Conservation (phyloP, 2,113 vertebrate species). For the Mastomys natalensis region DNA sequence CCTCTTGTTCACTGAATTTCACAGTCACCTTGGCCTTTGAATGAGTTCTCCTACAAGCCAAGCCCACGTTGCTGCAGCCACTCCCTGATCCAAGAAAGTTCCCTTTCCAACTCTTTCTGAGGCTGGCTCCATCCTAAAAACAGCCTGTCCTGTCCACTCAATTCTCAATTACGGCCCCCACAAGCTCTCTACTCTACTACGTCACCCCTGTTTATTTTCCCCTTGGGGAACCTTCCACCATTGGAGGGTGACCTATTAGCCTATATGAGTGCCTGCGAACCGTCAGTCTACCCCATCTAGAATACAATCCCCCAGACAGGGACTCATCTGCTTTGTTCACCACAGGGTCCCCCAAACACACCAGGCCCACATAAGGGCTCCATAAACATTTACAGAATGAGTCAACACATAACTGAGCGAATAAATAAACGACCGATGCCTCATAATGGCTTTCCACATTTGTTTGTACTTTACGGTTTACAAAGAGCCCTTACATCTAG, state of each 20-base stretch:
- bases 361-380: background rate
- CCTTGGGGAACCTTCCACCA: background rate
- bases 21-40: background rate
- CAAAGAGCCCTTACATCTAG: background rate
- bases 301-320: background rate
- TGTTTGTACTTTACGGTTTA: constrained; percentile 25
- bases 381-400: constrained; percentile 38
- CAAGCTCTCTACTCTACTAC: accelerated
- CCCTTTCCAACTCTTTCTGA: background rate
- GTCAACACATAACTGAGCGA: background rate
- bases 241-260: too few relatives aligned
- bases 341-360: background rate
- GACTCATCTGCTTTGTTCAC: background rate
- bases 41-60: background rate
- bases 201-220: too few relatives aligned
- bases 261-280: accelerated
- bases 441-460: background rate
- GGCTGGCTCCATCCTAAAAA: background rate
- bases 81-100: background rate
- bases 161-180: background rate
- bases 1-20: background rate
- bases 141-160: background rate
- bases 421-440: constrained; percentile 35
- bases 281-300: background rate
- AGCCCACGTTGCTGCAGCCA: background rate